A percentile compares a stretch with the other conserved stretches of the same genome.
These are phyloP conservation scores for Tenualosa thibaudeaui DNA, from an alignment of 2,797 vertebrate species.

Conservation along the genomic window DNA sequence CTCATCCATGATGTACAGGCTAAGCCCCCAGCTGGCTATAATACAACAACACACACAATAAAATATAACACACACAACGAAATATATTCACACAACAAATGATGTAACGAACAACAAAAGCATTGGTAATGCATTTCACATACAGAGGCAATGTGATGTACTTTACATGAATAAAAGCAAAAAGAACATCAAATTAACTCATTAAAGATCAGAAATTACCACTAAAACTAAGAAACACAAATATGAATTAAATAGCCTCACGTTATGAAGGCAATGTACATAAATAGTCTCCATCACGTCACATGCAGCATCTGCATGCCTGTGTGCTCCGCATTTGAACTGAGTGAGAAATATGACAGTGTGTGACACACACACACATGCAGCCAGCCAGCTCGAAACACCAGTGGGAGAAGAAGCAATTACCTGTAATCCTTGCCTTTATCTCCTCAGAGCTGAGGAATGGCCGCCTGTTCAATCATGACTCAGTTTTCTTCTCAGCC, in stretches of 20 bases:
- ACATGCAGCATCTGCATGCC: too few species aligned
- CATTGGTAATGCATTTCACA: not conserved
- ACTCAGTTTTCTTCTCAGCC: not conserved
- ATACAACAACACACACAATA: not conserved
- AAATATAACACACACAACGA: too few species aligned
- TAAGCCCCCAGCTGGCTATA: not conserved
- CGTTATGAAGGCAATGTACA: too few species aligned
- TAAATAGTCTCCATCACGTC: too few species aligned
- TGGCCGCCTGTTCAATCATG: slow-evolving; percentile 10
- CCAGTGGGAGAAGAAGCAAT: slow-evolving; percentile 11
- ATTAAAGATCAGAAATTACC: too few species aligned
- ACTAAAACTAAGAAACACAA: too few species aligned
- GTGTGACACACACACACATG: not conserved
- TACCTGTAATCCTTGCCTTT: slow-evolving; percentile 20
- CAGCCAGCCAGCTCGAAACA: not conserved
- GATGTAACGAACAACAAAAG: not conserved
- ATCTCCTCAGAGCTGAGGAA: not conserved
- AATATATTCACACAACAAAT: too few species aligned
- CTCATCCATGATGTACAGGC: not conserved
- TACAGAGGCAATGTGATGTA: not conserved
- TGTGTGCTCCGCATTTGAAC: not conserved
- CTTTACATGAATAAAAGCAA: too few species aligned
- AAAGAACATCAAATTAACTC: too few species aligned
- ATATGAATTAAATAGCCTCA: too few species aligned
- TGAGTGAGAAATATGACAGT: slow-evolving; percentile 11